Percentiles rank a stretch among this genome's conserved stretches.
Conservation (phyloP, 1,140 invertebrate genomes). For the Prorops nasuta region DNA sequence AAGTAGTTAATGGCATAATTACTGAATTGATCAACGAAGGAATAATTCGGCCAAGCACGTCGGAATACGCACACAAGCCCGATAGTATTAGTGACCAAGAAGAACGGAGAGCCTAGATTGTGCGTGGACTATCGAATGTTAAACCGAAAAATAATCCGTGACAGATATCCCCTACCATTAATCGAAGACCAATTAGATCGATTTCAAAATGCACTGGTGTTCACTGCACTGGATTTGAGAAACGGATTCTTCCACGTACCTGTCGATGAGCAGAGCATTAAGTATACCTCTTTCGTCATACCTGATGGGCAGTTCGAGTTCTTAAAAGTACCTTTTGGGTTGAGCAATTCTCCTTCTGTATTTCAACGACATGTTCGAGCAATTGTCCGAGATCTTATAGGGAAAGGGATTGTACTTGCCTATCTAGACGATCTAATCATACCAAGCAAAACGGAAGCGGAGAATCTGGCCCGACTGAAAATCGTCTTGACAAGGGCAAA, state of each 20-base stretch:
- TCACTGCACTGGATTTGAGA: slow-evolving; percentile 28
- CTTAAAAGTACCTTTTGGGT: slow-evolving; percentile 28
- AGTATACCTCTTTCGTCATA: slow-evolving; percentile 25
- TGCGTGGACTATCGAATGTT: slow-evolving; percentile 37
- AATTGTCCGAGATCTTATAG: slow-evolving; percentile 1
- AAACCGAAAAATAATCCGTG: slow-evolving; percentile 20
- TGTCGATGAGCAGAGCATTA: slow-evolving; percentile 26
- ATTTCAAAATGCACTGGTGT: neutral
- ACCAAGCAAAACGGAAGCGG: neutral
- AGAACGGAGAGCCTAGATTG: slow-evolving; percentile 40
- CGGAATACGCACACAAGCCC: slow-evolving; percentile 51
- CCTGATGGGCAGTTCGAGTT: slow-evolving; percentile 30
- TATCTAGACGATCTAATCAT: slow-evolving; percentile 9
- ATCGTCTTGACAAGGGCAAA: slow-evolving; percentile 26
- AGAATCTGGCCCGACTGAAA: slow-evolving; percentile 13
- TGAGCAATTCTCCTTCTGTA: slow-evolving; percentile 22
- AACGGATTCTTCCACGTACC: slow-evolving; percentile 33
- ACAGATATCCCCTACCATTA: slow-evolving; percentile 7
- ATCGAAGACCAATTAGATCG: slow-evolving; percentile 9
- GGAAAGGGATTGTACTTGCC: neutral
- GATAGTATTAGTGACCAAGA: slow-evolving; percentile 52
- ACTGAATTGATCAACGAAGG: slow-evolving; percentile 5
- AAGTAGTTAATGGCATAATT: neutral
- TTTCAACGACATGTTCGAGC: slow-evolving; percentile 15
- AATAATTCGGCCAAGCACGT: neutral